Evolutionary conservation across 2,888 invertebrate species (phyloP).

Genomic region (Anoplius nigerrimus): DNA sequence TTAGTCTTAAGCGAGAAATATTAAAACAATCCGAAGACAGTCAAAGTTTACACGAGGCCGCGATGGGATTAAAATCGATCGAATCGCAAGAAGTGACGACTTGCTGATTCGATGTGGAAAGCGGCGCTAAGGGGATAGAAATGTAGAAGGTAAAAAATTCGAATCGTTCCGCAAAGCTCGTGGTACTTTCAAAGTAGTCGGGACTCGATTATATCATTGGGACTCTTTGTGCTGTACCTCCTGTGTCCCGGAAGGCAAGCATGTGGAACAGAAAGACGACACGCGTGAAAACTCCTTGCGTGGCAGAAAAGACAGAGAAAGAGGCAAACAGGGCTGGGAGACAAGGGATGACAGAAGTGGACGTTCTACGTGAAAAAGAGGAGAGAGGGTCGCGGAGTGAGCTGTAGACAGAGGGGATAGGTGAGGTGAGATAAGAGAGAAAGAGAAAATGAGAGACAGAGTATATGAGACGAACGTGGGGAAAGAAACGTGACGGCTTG

Average conservation of each 20-base stretch:
- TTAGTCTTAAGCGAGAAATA: too few species aligned
- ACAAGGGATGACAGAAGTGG: constrained; percentile 9
- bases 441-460: not conserved
- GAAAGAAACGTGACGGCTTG: constrained; percentile 10
- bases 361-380: not conserved
- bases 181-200: constrained; percentile 5
- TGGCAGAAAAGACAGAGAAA: constrained; percentile 41
- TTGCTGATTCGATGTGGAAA: not conserved
- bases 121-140: not conserved
- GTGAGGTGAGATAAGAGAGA: not conserved
- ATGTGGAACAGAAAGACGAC: constrained; percentile 69
- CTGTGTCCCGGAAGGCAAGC: constrained; percentile 72
- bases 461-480: not conserved
- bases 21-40: too few species aligned
- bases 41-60: not conserved
- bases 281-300: constrained; percentile 65
- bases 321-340: constrained; percentile 21
- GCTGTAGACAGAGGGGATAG: constrained; percentile 18
- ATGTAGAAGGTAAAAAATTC: constrained; percentile 14
- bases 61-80: constrained; percentile 24
- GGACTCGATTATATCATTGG: constrained; percentile 14
- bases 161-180: constrained; percentile 3
- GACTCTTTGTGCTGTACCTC: constrained; percentile 67
- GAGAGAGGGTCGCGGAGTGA: constrained; percentile 8
- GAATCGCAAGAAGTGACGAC: not conserved